Evolutionary conservation across 1,140 invertebrate genomes (phyloP), one percentile per base, ranked within the genome.

Genomic region (Venustaconcha ellipsiformis): DNA sequence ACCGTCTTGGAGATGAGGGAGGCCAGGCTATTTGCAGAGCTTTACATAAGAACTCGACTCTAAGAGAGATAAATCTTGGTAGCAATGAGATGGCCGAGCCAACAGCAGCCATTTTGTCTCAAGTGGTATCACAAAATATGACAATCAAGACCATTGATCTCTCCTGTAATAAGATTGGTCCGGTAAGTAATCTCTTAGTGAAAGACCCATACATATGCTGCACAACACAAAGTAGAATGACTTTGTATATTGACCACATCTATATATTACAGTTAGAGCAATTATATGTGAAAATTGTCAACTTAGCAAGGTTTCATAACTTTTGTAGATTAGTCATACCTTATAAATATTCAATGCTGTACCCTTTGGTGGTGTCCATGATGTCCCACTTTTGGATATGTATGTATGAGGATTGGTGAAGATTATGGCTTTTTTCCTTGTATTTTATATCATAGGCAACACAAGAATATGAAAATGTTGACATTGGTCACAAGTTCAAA

Each of bases 1-100:
- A 90, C 81, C 78, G 87, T 20, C 74, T 91, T 26, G 89, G 86
- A 20, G 90, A 91, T 79, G 90, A 90, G 77, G 90, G 89, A 58
- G 90, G 89, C 20, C 86, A 87, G 71, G 86, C 88, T 13, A 86
- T 90, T 48, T 87, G 84, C 74, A 81, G 83, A 56, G 83, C 89
- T 18, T 72, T 90, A 55, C 65, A 86, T 17, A 88, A 87, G 71
- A 90, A 91, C 78, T 78, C 75, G 13, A 87, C 85, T 13, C 78
- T 91, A 60, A 76, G 79, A 20, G 83, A 89, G 57, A 72, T 91
- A 20, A 89, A 90, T 70, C 68, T 91, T 15, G 85, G 85, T 37
- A 85, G 87, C 68, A 90, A 90, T 84, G 88, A 90, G 56, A 78
- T 91, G 72, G 82, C 82, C 14, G 88, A 90, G 70, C 85, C 88